These are phyloP conservation scores for Oxygymnocypris stewartii DNA, from an alignment of 2,113 vertebrate species.

Conservation along the genomic window DNA sequence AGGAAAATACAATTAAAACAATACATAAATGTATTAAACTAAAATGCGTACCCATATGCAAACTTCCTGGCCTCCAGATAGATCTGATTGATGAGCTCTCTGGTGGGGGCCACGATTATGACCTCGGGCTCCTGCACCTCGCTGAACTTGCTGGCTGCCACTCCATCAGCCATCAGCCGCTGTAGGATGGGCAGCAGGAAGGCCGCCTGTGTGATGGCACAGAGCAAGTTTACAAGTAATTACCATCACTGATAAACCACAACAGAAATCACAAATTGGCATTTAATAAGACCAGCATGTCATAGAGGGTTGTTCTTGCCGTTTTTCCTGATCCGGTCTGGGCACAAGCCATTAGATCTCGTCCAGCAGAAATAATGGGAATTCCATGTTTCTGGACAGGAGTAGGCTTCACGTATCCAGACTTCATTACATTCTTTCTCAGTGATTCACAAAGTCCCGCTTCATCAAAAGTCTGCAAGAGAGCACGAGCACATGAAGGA, in stretches of 20 bases:
- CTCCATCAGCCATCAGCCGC: constrained; percentile 82
- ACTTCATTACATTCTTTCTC: constrained; percentile 79
- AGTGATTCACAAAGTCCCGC: constrained; percentile 81
- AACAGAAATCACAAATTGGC: not conserved
- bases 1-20: not conserved
- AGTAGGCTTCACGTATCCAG: constrained; percentile 90
- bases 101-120: constrained; percentile 90
- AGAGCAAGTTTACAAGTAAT: not conserved
- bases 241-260: not conserved
- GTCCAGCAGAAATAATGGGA: constrained; percentile 83
- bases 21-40: not conserved
- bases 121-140: constrained; percentile 87
- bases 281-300: not conserved
- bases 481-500: not conserved
- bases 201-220: constrained; percentile 77
- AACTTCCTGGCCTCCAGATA: constrained; percentile 94
- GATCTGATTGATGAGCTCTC: constrained; percentile 94
- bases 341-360: constrained; percentile 97
- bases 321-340: constrained; percentile 98
- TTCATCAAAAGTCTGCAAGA: constrained; percentile 83
- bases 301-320: constrained; percentile 52
- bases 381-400: constrained; percentile 96
- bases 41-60: constrained; percentile 78
- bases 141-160: constrained; percentile 82
- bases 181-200: constrained; percentile 92